Conservation (phyloP, 2,113 vertebrate genomes). For the Aepyceros melampus region DNA sequence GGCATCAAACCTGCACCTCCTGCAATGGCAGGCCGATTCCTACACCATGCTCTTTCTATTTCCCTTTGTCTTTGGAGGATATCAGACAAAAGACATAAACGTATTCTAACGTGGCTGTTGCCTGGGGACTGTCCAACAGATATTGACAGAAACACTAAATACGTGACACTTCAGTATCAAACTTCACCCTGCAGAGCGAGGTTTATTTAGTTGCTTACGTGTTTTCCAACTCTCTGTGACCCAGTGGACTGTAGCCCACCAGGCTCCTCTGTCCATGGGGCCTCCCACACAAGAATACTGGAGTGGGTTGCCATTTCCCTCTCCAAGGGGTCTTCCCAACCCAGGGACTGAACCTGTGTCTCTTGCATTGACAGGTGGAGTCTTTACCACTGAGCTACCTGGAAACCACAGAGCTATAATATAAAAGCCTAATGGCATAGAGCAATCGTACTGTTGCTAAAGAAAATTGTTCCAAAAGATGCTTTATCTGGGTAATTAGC, state of each 20-base stretch:
- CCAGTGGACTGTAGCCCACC: background rate
- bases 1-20: background rate
- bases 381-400: background rate
- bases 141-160: background rate
- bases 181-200: background rate
- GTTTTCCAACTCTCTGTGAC: background rate
- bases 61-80: background rate
- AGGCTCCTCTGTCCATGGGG: background rate
- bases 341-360: no score
- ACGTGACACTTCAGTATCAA: background rate
- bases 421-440: background rate
- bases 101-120: background rate
- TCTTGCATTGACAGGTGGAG: background rate
- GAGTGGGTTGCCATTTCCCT: background rate
- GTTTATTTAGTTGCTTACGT: background rate
- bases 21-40: background rate
- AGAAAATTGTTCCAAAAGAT: background rate
- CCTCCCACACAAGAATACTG: background rate
- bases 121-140: background rate
- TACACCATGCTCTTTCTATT: background rate
- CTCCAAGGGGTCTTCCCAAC: background rate
- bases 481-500: background rate
- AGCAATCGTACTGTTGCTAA: background rate
- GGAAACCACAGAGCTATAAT: background rate
- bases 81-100: background rate